Base-by-base conservation (phyloP, 2,797 vertebrate genomes). In the Pachyuromys duprasi region DNA sequence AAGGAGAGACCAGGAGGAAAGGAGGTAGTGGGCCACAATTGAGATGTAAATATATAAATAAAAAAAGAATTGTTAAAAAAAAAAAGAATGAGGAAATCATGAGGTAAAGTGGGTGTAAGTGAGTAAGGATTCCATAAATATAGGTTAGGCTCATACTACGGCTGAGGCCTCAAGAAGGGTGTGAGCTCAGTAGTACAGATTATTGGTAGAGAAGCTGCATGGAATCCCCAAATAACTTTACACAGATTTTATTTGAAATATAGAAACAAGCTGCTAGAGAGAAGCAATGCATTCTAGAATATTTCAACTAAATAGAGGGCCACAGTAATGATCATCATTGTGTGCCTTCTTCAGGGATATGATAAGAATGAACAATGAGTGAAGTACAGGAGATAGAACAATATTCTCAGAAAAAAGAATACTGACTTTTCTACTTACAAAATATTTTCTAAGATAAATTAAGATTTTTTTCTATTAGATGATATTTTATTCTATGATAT, bases 161-260 rank as follows among this genome's bases (percentile, higher is more conserved):
- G 31, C 36, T 2, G 26, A 36, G 53, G 45, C 17, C 0, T 60
- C 28, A 26, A 62, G 57, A 0, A 4, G 1, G 5, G 0, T 12
- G 11, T 53, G 55, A 45, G 2, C 2, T 2, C 13, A 65, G 31
- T 3, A 60, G 3, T 53, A 17, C 8, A 67, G 0, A 8, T 0
- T 57, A 53, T 22, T 78, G 53, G 8, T 18, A 5, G 18, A 81
- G 22, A 33, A 26, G 5, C 31, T 18, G 36, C 14, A 7, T 57
- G 7, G 39, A 55, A 20, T 88, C 2, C 45, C 14, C 79, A 80
- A 82, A 6, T 28, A 67, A 26, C 0, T 5, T 42, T 31, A 20
- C 26, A 12, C 2, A 5, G 36, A 65, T 28, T 9, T 63, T 31
- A 36, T 65, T 63, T 63, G 39, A 42, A 76, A 14, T 63, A 12